Base-by-base conservation (phyloP, 2,113 vertebrate genomes). In the Phrynosoma blainvillii region DNA sequence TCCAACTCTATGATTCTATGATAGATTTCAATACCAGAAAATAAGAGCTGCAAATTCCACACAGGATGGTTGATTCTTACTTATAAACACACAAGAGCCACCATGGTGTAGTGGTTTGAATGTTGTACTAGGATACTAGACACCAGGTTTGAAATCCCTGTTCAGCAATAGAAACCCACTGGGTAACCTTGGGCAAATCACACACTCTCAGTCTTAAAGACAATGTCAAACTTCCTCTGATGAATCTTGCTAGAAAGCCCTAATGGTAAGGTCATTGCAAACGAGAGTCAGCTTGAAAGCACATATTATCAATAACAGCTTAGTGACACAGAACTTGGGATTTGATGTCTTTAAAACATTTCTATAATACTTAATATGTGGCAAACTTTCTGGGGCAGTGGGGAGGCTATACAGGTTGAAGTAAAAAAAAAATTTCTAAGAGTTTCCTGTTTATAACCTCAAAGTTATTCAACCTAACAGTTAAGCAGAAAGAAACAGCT, bases 361-460 rank as follows among this genome's bases (percentile, higher is more conserved):
- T 73, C 47, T 65, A 59, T 54, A 7, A 40, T 27, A 75, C 42
- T 42, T 10, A 79, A 86, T 30, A 21, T 54, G 42, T 54, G 79
- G 11, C 54, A 47, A 79, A 56, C 47, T 70, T 83, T 81, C 47
- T 21, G 52, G 21, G 4, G 2, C 25, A 8, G 25, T 5, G 7
- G 23, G 47, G 16, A 47, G 59, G 25, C 70, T 59, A 47, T 27
- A n/a, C 36, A 65, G 16, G 13, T 13, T 40, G 32, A 87, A 73
- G 56, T 80, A 40, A 32, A 79, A 86, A 79, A 86, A 23, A 7
- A 14, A 1, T 21, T 90, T 86, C 73, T 86, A 75, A 88, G 78
- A 21, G 8, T 66, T 91, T 92, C 86, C 87, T 75, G 30, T 89
- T 42, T 91, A 79, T 77, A 65, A 1, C 10, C 56, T 88, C 89